These are phyloP conservation scores for Alethe diademata DNA, from an alignment of 2,113 vertebrate species.

Conservation along the genomic window DNA sequence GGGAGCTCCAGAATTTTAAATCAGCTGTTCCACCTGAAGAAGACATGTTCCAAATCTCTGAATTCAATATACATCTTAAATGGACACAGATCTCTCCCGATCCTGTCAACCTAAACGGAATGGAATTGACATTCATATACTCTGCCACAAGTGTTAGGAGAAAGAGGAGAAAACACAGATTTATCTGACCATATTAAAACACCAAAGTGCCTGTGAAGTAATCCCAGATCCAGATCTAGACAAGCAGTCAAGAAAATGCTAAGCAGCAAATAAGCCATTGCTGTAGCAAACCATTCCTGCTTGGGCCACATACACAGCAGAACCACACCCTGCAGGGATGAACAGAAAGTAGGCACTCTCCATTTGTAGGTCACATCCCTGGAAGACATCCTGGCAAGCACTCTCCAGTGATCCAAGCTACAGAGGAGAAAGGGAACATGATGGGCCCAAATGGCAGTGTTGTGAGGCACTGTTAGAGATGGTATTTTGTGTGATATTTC, in stretches of 20 bases:
- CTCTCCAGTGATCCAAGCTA: neutral
- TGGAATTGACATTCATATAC: neutral
- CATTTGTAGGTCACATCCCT: neutral
- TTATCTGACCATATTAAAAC: neutral
- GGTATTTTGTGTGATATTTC: neutral
- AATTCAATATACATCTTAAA: neutral
- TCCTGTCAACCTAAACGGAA: neutral
- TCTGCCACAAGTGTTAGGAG: neutral
- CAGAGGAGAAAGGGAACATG: neutral
- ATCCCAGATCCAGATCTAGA: neutral
- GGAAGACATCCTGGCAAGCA: neutral
- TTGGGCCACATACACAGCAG: neutral
- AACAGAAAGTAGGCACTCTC: neutral
- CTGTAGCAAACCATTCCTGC: neutral
- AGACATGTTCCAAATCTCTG: neutral
- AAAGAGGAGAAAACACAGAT: neutral
- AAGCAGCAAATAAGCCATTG: neutral
- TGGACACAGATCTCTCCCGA: neutral
- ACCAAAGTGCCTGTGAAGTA: neutral
- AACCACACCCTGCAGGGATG: neutral
- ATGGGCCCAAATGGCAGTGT: neutral
- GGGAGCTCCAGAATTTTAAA: neutral
- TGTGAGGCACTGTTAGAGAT: neutral
- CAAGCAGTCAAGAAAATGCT: neutral
- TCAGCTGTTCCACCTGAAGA: neutral